Evolutionary conservation across 1,140 invertebrate species (phyloP), one percentile per base, ranked within the genome.

Genomic region (Magallana gigas): DNA sequence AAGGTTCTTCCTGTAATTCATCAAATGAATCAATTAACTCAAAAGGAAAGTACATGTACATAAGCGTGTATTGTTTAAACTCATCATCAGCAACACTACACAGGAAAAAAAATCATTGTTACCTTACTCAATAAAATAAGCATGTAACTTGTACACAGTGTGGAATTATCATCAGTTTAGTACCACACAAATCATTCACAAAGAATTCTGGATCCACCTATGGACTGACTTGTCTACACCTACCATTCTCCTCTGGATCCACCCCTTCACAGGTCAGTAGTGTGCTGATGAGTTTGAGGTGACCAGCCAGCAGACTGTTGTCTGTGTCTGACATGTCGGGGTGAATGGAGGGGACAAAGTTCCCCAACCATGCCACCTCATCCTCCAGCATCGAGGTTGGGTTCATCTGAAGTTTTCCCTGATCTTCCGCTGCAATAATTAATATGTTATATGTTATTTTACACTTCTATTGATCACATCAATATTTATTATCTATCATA

Each of bases 301-400:
- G 96, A 11, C 96, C 96, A 9, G 94, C 94, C 82, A 96, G 88
- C 29, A 96, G 91, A 5, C 94, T 91, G 90, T 95, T 95, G 89
- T 96, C 95, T 16, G 92, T 92, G 36, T 92, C 90, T n/a, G 88
- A 90, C 57, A 93, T 68, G 8, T 94, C 93, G 11, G 86, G 84
- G 84, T 94, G 88, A 90, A 93, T 89, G 29, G 94, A 94, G 0
- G 94, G 92, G 3, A 94, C 95, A 92, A 96, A 96, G 85, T 95
- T 96, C 56, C 91, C 91, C 56, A 96, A 91, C 96, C 96, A 96
- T 2, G 90, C 93, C 9, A 95, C 92, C 92, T 96, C 95, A 92
- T 96, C 95, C 80, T 95, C 94, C 59, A 96, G 85, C 95, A 96
- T 96, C 23, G 92, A 91, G 8, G 90, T 85, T 0, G 94, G 91